A percentile compares a stretch with the other conserved stretches of the same genome.
Conservation (phyloP, 2,113 vertebrate species). For the Megaceryle maxima region DNA sequence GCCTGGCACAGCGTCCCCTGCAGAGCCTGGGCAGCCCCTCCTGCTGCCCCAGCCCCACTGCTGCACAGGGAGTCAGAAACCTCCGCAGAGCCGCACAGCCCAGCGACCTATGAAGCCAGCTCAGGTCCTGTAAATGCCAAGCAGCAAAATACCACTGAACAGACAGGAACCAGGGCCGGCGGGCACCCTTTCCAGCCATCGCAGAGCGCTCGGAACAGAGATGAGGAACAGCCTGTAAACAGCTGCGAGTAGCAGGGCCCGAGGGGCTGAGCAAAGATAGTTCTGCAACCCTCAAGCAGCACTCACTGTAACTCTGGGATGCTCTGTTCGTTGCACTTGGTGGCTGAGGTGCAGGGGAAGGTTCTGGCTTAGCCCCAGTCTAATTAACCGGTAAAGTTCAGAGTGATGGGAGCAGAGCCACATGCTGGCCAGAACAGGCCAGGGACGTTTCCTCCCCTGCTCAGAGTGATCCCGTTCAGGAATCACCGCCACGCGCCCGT, state of each 20-base stretch:
- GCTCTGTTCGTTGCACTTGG: background rate
- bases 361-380: background rate
- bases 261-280: background rate
- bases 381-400: background rate
- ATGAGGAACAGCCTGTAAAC: background rate
- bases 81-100: no score
- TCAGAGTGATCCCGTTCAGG: rapidly evolving
- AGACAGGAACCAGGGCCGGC: background rate
- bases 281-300: background rate
- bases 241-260: rapidly evolving
- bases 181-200: rapidly evolving
- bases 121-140: background rate
- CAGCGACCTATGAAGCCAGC: no score
- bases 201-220: background rate
- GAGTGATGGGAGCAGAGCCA: background rate
- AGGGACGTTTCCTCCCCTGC: background rate
- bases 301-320: background rate
- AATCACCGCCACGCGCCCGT: background rate
- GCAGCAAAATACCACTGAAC: background rate
- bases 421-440: background rate
- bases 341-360: background rate
- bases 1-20: rapidly evolving
- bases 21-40: background rate
- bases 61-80: no score
- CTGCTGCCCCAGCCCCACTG: background rate